Evolutionary conservation across 1,140 invertebrate genomes (phyloP), one percentile per base, ranked within the genome.

Genomic region (Macrotrachela quadricornifera): DNA sequence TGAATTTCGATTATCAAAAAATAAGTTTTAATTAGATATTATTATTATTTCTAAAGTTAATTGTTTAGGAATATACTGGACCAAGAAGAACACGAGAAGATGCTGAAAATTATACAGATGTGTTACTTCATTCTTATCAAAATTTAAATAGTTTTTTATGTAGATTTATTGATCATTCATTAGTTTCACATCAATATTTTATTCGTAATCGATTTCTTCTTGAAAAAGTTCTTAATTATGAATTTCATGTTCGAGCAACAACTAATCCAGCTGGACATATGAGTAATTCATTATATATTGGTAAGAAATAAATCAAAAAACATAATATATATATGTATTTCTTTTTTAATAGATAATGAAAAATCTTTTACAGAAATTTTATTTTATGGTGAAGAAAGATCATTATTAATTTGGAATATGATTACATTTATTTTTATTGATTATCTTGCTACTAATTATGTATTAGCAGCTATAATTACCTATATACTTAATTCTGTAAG

Each of bases 221-320:
- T 9, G 84, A 88, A 67, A 77, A 77, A 56, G 58, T 85, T 13
- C 71, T 84, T n/a, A 79, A 84, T 61, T 75, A 82, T 54, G 81
- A 85, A 68, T 78, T 83, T 54, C 70, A 73, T 56, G 76, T 80
- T 61, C 66, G 21, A 30, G 8, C 21, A 8, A 30, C 2, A 4
- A 30, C 8, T 30, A 30, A 30, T 30, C 2, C 21, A 4, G 21
- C 74, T 10, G 69, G 72, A n/a, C 77, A 82, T 47, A 77, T 78
- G 59, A 81, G 81, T 30, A 30, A 30, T 8, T 30, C 8, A 2
- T 83, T 87, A 63, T 84, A 82, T 62, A 78, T 76, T 59, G 83
- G 83, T 79, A 72, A 72, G 55, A 55, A 30, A 45, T 2, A 38
- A 36, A 30, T 21, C 45, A 4, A n/a, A 41, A 8, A 13, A 39